A percentile compares a stretch with the other conserved stretches of the same genome.
Evolutionary conservation across 2,888 invertebrate species (phyloP).

Genomic region (Noctuana brunneofusca): DNA sequence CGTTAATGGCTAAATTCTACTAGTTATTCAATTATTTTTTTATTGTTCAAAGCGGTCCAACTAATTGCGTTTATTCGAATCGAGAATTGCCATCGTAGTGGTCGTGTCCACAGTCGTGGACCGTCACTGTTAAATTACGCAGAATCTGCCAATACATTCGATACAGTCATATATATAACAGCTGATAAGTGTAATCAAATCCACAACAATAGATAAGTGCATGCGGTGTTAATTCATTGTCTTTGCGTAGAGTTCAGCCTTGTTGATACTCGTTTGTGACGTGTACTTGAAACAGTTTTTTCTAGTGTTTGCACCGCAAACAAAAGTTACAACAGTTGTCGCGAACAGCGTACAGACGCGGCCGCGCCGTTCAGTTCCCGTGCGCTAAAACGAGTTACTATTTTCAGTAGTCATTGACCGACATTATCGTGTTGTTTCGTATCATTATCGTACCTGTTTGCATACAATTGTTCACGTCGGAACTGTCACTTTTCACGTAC

Average conservation of each 20-base stretch:
- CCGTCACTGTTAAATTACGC: constrained; percentile 1
- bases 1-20: constrained; percentile 22
- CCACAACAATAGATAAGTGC: constrained; percentile 31
- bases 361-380: constrained; percentile 53
- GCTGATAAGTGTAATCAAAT: constrained; percentile 33
- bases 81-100: background rate
- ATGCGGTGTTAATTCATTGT: constrained; percentile 34
- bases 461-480: constrained; percentile 31
- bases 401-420: constrained; percentile 41
- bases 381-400: constrained; percentile 36
- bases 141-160: background rate
- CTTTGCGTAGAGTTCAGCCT: constrained; percentile 53
- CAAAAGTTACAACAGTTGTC: constrained; percentile 56
- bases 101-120: background rate
- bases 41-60: constrained; percentile 10
- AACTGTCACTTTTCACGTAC: constrained; percentile 37
- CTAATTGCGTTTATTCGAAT: constrained; percentile 14
- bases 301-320: constrained; percentile 75
- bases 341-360: constrained; percentile 57
- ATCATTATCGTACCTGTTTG: background rate
- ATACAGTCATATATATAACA: constrained; percentile 9
- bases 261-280: constrained; percentile 73
- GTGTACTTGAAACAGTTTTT: constrained; percentile 68
- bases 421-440: constrained; percentile 11
- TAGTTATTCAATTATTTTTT: constrained; percentile 26